Evolutionary conservation across 2,113 vertebrate species (phyloP).

Genomic region (Chaenocephalus aceratus): DNA sequence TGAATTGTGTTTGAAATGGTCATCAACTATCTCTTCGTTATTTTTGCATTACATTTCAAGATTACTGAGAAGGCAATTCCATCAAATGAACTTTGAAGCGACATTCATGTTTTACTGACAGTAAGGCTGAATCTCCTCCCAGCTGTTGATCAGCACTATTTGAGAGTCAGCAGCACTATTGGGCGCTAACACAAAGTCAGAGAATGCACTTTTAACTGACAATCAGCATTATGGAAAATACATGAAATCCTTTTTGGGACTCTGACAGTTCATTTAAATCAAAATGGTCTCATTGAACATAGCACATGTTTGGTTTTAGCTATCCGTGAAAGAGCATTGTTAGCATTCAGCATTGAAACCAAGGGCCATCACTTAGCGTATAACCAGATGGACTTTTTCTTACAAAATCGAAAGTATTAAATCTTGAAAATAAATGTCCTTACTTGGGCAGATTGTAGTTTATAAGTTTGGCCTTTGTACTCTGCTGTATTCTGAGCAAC

Average conservation of each 20-base stretch:
- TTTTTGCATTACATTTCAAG: not conserved
- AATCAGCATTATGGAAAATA: not conserved
- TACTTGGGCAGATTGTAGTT: not conserved
- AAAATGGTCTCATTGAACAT: not conserved
- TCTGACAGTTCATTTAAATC: not conserved
- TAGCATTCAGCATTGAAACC: conserved; percentile 20
- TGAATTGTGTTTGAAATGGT: not conserved
- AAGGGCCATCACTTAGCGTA: not conserved
- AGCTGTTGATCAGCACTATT: not conserved
- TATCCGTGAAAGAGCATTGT: not conserved
- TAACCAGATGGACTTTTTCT: not conserved
- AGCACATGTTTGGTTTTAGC: not conserved
- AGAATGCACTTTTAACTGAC: conserved; percentile 10
- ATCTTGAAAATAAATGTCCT: not conserved
- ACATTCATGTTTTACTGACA: conserved; percentile 53
- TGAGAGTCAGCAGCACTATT: not conserved
- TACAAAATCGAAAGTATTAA: not conserved
- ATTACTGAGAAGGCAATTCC: conserved; percentile 44
- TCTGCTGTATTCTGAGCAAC: not conserved
- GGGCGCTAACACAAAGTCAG: not conserved
- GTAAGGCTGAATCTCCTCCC: conserved; percentile 47
- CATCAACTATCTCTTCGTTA: not conserved
- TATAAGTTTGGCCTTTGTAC: not conserved
- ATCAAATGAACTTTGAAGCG: conserved; percentile 9
- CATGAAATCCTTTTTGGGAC: not conserved